These are phyloP conservation scores for Zapus hudsonius DNA, from an alignment of 2,113 vertebrate species.

Conservation along the genomic window DNA sequence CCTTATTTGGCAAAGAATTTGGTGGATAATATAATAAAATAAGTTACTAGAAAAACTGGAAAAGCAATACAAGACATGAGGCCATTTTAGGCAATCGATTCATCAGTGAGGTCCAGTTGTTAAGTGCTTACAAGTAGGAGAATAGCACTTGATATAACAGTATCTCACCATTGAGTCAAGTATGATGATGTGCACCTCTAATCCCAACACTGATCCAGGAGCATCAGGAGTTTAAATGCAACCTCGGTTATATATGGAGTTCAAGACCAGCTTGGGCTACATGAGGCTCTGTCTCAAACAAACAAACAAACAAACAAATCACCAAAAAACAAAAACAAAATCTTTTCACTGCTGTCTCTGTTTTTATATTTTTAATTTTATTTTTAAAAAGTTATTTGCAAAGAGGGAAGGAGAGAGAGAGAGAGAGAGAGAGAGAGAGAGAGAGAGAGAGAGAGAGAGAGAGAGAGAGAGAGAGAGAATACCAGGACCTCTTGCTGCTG, in stretches of 20 bases:
- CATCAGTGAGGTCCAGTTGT: neutral
- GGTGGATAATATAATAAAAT: constrained; percentile 24
- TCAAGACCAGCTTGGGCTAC: neutral
- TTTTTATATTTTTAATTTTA: neutral
- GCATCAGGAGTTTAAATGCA: neutral
- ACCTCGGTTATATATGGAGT: neutral
- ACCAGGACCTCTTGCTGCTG: too few relatives aligned
- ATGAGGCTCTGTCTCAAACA: too few relatives aligned
- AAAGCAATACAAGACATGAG: constrained; percentile 7
- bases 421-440: too few relatives aligned
- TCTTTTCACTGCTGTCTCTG: neutral
- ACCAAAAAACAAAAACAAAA: neutral
- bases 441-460: too few relatives aligned
- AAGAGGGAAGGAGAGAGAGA: too few relatives aligned
- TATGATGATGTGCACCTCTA: neutral
- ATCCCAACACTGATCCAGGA: neutral
- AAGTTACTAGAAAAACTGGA: neutral
- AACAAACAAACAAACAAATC: too few relatives aligned
- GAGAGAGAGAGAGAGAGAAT: too few relatives aligned
- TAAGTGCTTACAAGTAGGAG: neutral
- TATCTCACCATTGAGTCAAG: neutral
- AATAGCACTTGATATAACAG: neutral
- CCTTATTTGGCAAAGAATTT: neutral
- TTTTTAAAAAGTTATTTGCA: neutral
- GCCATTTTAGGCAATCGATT: constrained; percentile 3